A percentile compares a stretch with the other conserved stretches of the same genome.
Evolutionary conservation across 2,113 vertebrate species (phyloP).

Genomic region (Heliornis fulica): DNA sequence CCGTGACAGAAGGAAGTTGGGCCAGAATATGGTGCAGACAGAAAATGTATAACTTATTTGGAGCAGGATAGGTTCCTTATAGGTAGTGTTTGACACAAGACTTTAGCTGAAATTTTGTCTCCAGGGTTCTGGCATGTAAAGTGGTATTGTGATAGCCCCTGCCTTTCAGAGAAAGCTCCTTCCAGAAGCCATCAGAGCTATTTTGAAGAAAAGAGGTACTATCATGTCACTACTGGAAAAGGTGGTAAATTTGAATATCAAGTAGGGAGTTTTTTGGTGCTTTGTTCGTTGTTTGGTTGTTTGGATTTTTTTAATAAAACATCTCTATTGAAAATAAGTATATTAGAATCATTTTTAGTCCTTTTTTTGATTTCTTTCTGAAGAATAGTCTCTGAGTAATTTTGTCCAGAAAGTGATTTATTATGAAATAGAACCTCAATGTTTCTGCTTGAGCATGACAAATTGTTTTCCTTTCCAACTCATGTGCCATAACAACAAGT

Average conservation of each 20-base stretch:
- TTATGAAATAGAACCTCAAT: background rate
- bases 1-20: background rate
- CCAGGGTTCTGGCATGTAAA: background rate
- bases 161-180: background rate
- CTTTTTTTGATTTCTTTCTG: background rate
- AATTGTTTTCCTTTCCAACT: background rate
- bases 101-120: background rate
- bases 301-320: accelerated
- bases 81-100: background rate
- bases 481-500: background rate
- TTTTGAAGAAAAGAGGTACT: background rate
- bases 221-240: background rate
- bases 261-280: background rate
- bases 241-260: background rate
- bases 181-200: background rate
- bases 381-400: background rate
- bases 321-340: background rate
- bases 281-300: background rate
- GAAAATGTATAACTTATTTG: background rate
- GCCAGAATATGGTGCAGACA: background rate
- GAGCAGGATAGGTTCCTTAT: background rate
- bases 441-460: background rate
- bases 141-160: background rate
- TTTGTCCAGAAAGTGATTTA: background rate
- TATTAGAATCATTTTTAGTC: background rate